Evolutionary conservation across 2,888 invertebrate genomes (phyloP), one percentile per base, ranked within the genome.

Genomic region (Drosophila neotestacea): DNA sequence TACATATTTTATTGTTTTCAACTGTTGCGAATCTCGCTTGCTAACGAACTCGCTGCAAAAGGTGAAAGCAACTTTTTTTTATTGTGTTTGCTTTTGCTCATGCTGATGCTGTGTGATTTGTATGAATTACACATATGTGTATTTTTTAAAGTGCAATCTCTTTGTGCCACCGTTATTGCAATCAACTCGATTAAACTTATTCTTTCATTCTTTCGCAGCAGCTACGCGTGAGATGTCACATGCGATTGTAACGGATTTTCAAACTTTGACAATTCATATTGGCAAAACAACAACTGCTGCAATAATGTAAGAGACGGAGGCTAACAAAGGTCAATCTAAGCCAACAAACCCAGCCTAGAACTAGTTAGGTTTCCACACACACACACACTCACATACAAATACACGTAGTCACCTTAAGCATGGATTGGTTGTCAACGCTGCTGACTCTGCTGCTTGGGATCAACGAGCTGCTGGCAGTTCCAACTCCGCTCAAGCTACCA

Each of bases 341-440:
- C 64, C 77, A 76, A 52, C 62, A 63, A 70, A 73, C 85, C 62
- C 85, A 84, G 73, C 84, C 85, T 84, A 84, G 71, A 79, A 86
- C 81, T 88, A 88, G 89, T 86, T 84, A 81, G 84, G 89, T 81
- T 84, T 76, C 73, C 71, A 88, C 80, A 77, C 65, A 58, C 44
- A 65, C 42, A 55, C 51, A 74, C 52, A 58, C 46, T 22, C 22
- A 22, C 22, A 22, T 22, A 22, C 22, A 22, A 22, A 66, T 2
- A 61, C 42, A 73, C 54, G 50, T 54, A 70, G 60, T 56, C 69
- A 58, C 60, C 70, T 60, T 58, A 75, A 91, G 81, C 74, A 92
- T 92, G 92, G 90, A 91, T 91, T 93, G 92, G 92, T 90, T 92
- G 88, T 76, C 91, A 78, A 82, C 91, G 79, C 90, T 92, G 81